Evolutionary conservation across 2,888 invertebrate species (phyloP).

Genomic region (Eupelmus urozonus): DNA sequence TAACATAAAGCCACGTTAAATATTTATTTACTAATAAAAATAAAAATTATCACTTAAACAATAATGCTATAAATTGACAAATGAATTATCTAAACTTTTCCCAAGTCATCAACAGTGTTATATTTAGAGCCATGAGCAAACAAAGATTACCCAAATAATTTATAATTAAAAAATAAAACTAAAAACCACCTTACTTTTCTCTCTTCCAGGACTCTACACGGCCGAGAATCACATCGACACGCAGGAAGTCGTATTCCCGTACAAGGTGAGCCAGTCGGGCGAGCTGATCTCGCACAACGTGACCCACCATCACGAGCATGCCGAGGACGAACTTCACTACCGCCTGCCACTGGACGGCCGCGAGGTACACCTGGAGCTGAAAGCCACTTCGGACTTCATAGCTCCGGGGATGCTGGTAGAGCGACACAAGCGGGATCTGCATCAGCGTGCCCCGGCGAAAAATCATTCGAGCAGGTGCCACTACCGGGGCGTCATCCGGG

Average conservation of each 20-base stretch:
- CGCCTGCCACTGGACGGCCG: constrained; percentile 76
- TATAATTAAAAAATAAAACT: too few relatives aligned
- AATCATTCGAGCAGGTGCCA: constrained; percentile 83
- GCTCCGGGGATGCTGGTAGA: constrained; percentile 84
- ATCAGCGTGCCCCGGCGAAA: constrained; percentile 72
- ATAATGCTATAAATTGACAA: too few relatives aligned
- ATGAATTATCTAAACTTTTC: too few relatives aligned
- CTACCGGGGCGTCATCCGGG: constrained; percentile 87
- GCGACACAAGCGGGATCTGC: constrained; percentile 78
- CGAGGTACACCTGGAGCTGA: constrained; percentile 75
- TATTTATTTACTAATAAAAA: too few relatives aligned
- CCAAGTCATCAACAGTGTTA: too few relatives aligned
- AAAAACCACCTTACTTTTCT: not conserved
- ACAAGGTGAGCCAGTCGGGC: constrained; percentile 81
- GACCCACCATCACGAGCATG: constrained; percentile 75
- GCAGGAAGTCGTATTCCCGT: constrained; percentile 81
- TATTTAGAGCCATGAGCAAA: too few relatives aligned
- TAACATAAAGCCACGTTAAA: too few relatives aligned
- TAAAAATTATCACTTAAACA: too few relatives aligned
- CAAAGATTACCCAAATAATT: too few relatives aligned
- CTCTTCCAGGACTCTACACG: constrained; percentile 77
- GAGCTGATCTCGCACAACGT: constrained; percentile 80
- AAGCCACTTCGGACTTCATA: constrained; percentile 73
- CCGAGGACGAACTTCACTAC: constrained; percentile 80
- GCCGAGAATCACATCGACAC: constrained; percentile 79